Conservation (phyloP, 2,888 invertebrate genomes). For the Stenodema calcarata region DNA sequence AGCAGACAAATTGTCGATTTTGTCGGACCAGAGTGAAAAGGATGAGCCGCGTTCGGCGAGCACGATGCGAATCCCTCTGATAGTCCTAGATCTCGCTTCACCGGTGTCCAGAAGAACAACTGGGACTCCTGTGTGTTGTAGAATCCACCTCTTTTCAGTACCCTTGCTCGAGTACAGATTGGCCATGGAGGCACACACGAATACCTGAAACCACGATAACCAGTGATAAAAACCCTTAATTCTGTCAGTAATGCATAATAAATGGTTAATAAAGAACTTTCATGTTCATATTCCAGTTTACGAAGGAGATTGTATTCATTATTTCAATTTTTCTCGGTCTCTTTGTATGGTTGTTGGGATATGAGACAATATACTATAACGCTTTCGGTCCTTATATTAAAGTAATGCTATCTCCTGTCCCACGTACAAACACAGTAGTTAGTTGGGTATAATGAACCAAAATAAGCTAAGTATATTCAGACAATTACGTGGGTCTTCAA, state of each 20-base stretch:
- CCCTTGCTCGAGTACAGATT: conserved; percentile 72
- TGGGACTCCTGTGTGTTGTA: conserved; percentile 80
- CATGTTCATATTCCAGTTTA: too few relatives aligned
- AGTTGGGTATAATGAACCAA: too few relatives aligned
- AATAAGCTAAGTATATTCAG: too few relatives aligned
- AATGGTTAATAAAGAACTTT: too few relatives aligned
- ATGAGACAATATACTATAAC: too few relatives aligned
- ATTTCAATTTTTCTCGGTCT: too few relatives aligned
- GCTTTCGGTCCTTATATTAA: too few relatives aligned
- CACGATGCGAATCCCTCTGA: conserved; percentile 73
- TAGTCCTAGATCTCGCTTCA: conserved; percentile 72
- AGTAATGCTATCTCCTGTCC: too few relatives aligned
- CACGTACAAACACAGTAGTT: too few relatives aligned
- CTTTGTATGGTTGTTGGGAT: too few relatives aligned
- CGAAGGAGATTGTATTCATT: too few relatives aligned
- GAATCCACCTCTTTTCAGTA: conserved; percentile 69
- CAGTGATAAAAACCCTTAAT: not conserved
- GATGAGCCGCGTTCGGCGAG: conserved; percentile 81
- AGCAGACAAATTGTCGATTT: conserved; percentile 77
- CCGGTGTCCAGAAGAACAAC: conserved; percentile 79
- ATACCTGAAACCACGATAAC: conserved; percentile 65
- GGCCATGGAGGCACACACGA: conserved; percentile 77
- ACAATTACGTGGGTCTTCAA: too few relatives aligned
- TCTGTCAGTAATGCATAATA: not conserved
- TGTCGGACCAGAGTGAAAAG: conserved; percentile 82